Evolutionary conservation across 2,888 invertebrate species (phyloP).

Genomic region (Anthrax anthrax): DNA sequence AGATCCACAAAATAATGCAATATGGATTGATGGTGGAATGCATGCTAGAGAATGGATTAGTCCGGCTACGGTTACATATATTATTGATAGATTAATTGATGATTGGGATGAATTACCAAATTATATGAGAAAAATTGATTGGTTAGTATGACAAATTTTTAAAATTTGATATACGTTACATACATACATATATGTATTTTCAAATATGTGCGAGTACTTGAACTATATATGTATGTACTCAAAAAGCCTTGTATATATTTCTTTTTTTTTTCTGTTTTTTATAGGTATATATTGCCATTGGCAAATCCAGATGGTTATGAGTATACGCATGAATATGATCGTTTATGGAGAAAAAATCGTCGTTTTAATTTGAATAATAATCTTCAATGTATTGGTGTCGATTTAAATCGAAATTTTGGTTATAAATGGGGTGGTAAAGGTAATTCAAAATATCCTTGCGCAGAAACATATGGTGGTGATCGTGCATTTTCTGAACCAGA

Average conservation of each 20-base stretch:
- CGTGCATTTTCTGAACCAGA: constrained; percentile 79
- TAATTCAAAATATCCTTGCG: constrained; percentile 67
- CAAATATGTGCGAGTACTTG: no score
- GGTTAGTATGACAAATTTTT: no score
- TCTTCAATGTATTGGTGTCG: constrained; percentile 53
- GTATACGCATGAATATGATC: constrained; percentile 63
- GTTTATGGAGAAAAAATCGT: constrained; percentile 73
- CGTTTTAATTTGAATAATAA: constrained; percentile 41
- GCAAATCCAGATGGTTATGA: constrained; percentile 81
- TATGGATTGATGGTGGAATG: constrained; percentile 68
- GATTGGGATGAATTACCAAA: constrained; percentile 49
- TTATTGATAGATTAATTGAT: constrained; percentile 55
- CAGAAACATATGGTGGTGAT: constrained; percentile 65
- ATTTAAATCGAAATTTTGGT: constrained; percentile 79
- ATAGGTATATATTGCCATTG: constrained; percentile 55
- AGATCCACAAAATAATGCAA: constrained; percentile 40
- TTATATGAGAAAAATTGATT: constrained; percentile 64
- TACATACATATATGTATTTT: no score
- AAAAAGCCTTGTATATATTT: background rate
- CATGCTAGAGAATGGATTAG: constrained; percentile 87
- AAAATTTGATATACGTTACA: no score
- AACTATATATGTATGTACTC: no score
- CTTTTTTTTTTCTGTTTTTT: constrained; percentile 12
- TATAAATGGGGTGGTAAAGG: constrained; percentile 79
- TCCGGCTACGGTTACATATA: constrained; percentile 60